Evolutionary conservation across 2,888 invertebrate genomes (phyloP).

Genomic region (Biston betularia): DNA sequence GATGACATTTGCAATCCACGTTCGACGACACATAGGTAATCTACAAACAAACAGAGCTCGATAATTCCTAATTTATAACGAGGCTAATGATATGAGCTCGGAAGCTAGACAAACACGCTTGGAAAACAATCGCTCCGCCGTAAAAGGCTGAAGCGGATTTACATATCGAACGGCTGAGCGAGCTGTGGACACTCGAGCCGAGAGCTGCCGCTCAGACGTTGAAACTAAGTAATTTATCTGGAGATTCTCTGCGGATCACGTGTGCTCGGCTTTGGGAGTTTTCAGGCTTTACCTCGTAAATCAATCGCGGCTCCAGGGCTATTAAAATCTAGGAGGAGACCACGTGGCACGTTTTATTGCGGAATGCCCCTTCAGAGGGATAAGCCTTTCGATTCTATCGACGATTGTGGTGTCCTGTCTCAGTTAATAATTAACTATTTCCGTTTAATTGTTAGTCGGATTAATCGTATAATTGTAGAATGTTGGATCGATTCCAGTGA

Average conservation of each 20-base stretch:
- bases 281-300: slow-evolving; percentile 56
- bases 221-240: slow-evolving; percentile 61
- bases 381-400: slow-evolving; percentile 36
- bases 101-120: slow-evolving; percentile 9
- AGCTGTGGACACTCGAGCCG: slow-evolving; percentile 38
- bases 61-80: slow-evolving; percentile 25
- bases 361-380: slow-evolving; percentile 45
- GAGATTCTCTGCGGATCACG: slow-evolving; percentile 48
- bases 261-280: slow-evolving; percentile 54
- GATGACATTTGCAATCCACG: slow-evolving; percentile 21
- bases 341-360: slow-evolving; percentile 57
- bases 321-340: slow-evolving; percentile 54
- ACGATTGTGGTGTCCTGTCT: slow-evolving; percentile 35
- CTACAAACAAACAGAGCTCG: slow-evolving; percentile 7
- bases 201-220: slow-evolving; percentile 48
- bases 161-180: slow-evolving; percentile 35
- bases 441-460: slow-evolving; percentile 45
- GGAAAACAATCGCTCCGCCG: slow-evolving; percentile 31
- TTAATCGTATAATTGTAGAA: slow-evolving; percentile 26
- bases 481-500: slow-evolving; percentile 16
- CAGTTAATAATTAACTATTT: slow-evolving; percentile 43
- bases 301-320: slow-evolving; percentile 54
- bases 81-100: slow-evolving; percentile 20
- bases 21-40: slow-evolving; percentile 21
- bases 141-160: slow-evolving; percentile 37